Evolutionary conservation across 2,888 invertebrate genomes (phyloP), one percentile per base, ranked within the genome.

Genomic region (Synergus umbraculus): DNA sequence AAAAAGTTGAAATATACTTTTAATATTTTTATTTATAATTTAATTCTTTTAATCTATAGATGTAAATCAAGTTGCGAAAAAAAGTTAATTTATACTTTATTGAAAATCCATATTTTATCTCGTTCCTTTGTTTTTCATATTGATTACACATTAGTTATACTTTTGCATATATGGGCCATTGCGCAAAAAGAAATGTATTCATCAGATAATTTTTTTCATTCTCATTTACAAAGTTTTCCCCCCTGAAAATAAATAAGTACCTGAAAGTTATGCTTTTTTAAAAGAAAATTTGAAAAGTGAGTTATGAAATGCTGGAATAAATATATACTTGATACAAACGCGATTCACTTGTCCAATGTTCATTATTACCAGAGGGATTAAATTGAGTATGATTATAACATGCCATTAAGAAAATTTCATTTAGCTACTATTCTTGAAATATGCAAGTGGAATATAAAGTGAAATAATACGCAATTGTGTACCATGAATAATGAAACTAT

Each of bases 111-210:
- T 22, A 13, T 7, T 67, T 46, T 13, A n/a, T 22, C 29, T 67
- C 46, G 65, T 41, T 41, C 41, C 37, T 65, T 41, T 65, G 0
- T 7, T 65, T 41, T 65, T 13, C n/a, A 15, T 65, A 65, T 65
- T 65, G 65, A 65, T 65, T 65, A 65, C 65, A 8, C 65, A 65
- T 65, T 65, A 65, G 41, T 65, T 65, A 65, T 43, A 65, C 65
- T 65, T n/a, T 65, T 65, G 65, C 41, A 15, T 43, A 65, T 65
- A 41, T 65, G 43, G 65, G 65, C 15, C 65, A 65, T 41, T 65
- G 37, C 15, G n/a, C n/a, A 41, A n/a, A n/a, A 65, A 65, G 10
- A 41, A 65, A n/a, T 65, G n/a, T 41, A 65, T 41, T 65, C 41
- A 41, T 15, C 41, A 65, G 65, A 65, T 65, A n/a, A 65, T n/a